Evolutionary conservation across 2,797 vertebrate species (phyloP).

Genomic region (Microctenopoma steveboyesi): DNA sequence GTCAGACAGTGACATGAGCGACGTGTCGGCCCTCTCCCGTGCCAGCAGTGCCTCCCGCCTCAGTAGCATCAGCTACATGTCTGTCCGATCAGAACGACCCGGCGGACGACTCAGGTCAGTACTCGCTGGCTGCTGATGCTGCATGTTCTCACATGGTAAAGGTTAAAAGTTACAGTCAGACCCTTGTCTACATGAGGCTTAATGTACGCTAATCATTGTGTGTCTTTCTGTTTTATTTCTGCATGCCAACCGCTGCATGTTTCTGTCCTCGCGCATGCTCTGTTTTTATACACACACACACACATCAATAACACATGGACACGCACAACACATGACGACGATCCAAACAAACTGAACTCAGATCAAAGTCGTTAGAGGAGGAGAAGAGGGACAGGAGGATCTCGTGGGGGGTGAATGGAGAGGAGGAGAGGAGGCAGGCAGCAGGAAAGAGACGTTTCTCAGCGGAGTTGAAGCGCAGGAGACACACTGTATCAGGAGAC

Average conservation of each 20-base stretch:
- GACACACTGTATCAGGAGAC: slow-evolving; percentile 83
- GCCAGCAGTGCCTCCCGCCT: slow-evolving; percentile 99
- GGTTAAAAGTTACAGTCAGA: neutral
- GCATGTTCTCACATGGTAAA: neutral
- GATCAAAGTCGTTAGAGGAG: slow-evolving; percentile 85
- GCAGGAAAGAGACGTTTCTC: slow-evolving; percentile 76
- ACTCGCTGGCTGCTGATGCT: neutral
- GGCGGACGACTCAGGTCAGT: slow-evolving; percentile 94
- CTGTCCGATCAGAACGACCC: slow-evolving; percentile 95
- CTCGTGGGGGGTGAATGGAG: slow-evolving; percentile 78
- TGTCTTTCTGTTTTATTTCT: slow-evolving; percentile 68
- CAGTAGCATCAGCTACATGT: slow-evolving; percentile 99
- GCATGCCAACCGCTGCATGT: slow-evolving; percentile 66
- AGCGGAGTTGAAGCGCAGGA: slow-evolving; percentile 82
- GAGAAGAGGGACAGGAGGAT: slow-evolving; percentile 84
- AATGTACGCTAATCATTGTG: slow-evolving; percentile 66
- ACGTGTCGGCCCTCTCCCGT: slow-evolving; percentile 93
- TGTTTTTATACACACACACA: slow-evolving; percentile 21
- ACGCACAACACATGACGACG: slow-evolving; percentile 16
- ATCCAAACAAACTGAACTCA: slow-evolving; percentile 51
- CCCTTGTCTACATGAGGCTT: neutral
- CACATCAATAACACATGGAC: slow-evolving; percentile 16
- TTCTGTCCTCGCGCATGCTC: slow-evolving; percentile 50
- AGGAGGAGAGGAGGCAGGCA: slow-evolving; percentile 72
- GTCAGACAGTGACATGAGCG: slow-evolving; percentile 97